A percentile compares a stretch with the other conserved stretches of the same genome.
Evolutionary conservation across 1,140 invertebrate species (phyloP).

Genomic region (Drosophila sp.): DNA sequence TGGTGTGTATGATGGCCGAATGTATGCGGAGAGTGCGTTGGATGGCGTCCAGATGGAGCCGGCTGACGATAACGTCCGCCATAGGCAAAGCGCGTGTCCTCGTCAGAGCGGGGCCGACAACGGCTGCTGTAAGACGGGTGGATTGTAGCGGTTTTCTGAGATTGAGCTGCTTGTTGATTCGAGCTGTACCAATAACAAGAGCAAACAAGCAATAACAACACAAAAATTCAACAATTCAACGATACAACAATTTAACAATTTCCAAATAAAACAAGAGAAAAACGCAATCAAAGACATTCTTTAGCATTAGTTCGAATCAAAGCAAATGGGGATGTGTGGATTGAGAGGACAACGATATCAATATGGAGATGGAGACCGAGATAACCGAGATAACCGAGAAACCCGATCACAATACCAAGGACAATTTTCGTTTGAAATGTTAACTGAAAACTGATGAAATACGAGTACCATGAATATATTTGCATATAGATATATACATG

Average conservation of each 20-base stretch:
- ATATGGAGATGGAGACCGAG: neutral
- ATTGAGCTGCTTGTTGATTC: slow-evolving; percentile 84
- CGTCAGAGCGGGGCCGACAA: slow-evolving; percentile 86
- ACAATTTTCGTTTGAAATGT: slow-evolving; percentile 1
- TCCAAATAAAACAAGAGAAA: neutral
- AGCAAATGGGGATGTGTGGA: slow-evolving; percentile 2
- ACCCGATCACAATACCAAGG: slow-evolving; percentile 2
- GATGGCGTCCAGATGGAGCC: slow-evolving; percentile 85
- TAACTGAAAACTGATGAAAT: slow-evolving; percentile 16
- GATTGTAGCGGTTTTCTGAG: slow-evolving; percentile 85
- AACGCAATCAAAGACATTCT: slow-evolving; percentile 17
- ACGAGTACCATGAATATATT: neutral
- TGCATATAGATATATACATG: neutral
- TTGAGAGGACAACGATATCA: neutral
- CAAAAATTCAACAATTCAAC: neutral
- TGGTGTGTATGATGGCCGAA: slow-evolving; percentile 84
- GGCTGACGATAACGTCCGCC: slow-evolving; percentile 91
- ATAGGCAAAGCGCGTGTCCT: slow-evolving; percentile 90
- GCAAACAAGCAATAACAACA: slow-evolving; percentile 19
- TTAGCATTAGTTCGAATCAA: slow-evolving; percentile 13
- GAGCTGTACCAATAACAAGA: slow-evolving; percentile 66
- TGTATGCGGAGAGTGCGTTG: slow-evolving; percentile 84
- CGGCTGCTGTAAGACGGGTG: slow-evolving; percentile 85
- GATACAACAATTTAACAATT: slow-evolving; percentile 5
- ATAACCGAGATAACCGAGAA: slow-evolving; percentile 14